Conservation (phyloP, 2,113 vertebrate genomes). For the Empidonax traillii region DNA sequence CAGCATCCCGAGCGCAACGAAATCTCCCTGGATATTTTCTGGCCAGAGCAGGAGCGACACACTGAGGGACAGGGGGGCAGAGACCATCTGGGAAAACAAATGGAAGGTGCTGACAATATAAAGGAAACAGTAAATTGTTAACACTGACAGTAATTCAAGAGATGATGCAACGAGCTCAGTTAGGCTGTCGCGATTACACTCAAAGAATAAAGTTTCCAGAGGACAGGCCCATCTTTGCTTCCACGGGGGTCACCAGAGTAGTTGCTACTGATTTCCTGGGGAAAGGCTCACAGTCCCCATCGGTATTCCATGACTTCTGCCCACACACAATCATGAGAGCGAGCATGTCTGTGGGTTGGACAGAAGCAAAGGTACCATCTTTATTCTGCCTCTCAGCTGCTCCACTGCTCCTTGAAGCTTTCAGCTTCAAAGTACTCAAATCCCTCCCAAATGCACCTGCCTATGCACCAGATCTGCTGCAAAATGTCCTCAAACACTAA, state of each 20-base stretch:
- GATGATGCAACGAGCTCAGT: not conserved
- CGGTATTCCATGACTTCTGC: rapidly evolving
- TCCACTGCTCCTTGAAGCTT: not conserved
- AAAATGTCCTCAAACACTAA: not conserved
- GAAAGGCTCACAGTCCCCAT: rapidly evolving
- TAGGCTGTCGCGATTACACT: not conserved
- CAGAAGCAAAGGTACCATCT: not conserved
- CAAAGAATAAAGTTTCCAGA: not conserved
- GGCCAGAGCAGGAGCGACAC: not conserved
- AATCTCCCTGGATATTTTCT: not conserved
- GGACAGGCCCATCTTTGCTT: not conserved
- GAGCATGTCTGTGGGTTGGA: rapidly evolving
- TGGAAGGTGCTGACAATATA: not conserved
- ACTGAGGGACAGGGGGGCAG: rapidly evolving
- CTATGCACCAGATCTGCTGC: not conserved
- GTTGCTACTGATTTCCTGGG: not conserved
- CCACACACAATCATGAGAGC: rapidly evolving
- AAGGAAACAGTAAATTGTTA: not conserved
- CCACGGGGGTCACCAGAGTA: not conserved
- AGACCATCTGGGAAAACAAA: not conserved
- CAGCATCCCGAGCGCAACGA: rapidly evolving
- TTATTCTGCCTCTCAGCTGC: not conserved
- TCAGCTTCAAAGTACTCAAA: not conserved
- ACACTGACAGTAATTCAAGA: not conserved
- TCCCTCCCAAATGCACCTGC: not conserved